These are phyloP conservation scores for Poecilia latipinna DNA, from an alignment of 2,113 vertebrate species.

Conservation along the genomic window DNA sequence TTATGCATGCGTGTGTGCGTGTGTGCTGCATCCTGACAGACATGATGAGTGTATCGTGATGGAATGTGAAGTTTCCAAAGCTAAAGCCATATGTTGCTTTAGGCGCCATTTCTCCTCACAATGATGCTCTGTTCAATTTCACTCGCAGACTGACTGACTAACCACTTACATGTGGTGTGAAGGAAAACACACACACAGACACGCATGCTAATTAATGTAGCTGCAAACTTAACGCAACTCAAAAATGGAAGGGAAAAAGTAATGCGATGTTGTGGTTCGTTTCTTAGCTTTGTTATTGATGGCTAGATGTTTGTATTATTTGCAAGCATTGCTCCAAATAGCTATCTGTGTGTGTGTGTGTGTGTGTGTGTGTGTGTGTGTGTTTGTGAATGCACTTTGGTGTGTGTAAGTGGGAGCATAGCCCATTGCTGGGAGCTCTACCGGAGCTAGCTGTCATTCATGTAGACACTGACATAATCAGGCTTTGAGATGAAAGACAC, in stretches of 20 bases:
- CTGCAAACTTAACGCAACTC: conserved; percentile 40
- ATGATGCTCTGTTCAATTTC: conserved; percentile 67
- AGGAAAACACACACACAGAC: conserved; percentile 19
- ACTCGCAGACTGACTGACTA: conserved; percentile 63
- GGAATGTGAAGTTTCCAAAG: conserved; percentile 68
- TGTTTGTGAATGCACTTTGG: conserved; percentile 22
- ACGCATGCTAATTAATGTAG: conserved; percentile 20
- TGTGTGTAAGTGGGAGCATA: conserved; percentile 35
- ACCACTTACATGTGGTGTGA: conserved; percentile 57
- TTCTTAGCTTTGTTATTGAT: conserved; percentile 1
- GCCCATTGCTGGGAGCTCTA: conserved; percentile 68
- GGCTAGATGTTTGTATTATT: conserved; percentile 28
- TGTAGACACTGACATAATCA: conserved; percentile 61
- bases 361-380: conserved; percentile 1
- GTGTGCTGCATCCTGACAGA: conserved; percentile 36
- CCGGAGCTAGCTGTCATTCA: conserved; percentile 70
- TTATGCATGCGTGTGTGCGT: conserved; percentile 28
- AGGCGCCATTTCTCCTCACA: conserved; percentile 68
- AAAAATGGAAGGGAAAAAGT: conserved; percentile 31
- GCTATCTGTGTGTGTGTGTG: conserved; percentile 8
- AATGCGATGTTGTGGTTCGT: conserved; percentile 7
- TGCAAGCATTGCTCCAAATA: conserved; percentile 14
- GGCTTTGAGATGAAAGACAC: conserved; percentile 57
- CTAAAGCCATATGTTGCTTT: conserved; percentile 64
- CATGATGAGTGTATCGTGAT: conserved; percentile 57